phyloP scores from a whole-genome alignment of 2,888 invertebrate species.

The Lasioglossum marginatum region DNA sequence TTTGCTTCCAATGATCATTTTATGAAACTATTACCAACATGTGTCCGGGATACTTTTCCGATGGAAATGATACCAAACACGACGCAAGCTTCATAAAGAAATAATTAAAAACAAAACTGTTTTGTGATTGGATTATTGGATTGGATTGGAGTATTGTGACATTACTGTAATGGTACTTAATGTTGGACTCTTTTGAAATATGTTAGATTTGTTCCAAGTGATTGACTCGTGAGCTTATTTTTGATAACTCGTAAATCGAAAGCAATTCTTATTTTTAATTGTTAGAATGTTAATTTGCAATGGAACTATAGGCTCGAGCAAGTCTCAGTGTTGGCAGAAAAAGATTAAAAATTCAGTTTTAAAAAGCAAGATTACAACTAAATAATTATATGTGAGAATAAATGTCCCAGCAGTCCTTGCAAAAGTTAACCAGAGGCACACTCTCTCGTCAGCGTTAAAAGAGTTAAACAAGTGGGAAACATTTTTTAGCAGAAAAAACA shows the following conservation, averaged over 20 bases:
- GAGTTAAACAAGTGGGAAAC: not conserved
- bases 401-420: not conserved
- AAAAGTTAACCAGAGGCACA: not conserved
- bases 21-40: not conserved
- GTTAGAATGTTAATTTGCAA: not conserved
- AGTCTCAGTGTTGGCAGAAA: not conserved
- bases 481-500: slow-evolving; percentile 5
- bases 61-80: too few species aligned
- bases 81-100: too few species aligned
- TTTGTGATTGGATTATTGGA: not conserved
- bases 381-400: not conserved
- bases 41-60: too few species aligned
- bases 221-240: too few species aligned
- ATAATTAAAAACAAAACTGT: too few species aligned
- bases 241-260: not conserved
- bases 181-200: too few species aligned
- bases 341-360: not conserved
- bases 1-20: too few species aligned
- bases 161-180: too few species aligned
- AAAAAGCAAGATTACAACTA: not conserved
- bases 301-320: not conserved
- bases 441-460: not conserved
- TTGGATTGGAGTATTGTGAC: too few species aligned
- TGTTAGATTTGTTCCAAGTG: too few species aligned
- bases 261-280: not conserved